phyloP scores from a whole-genome alignment of 1,140 invertebrate genomes.

The Drosophila kohkoa region DNA sequence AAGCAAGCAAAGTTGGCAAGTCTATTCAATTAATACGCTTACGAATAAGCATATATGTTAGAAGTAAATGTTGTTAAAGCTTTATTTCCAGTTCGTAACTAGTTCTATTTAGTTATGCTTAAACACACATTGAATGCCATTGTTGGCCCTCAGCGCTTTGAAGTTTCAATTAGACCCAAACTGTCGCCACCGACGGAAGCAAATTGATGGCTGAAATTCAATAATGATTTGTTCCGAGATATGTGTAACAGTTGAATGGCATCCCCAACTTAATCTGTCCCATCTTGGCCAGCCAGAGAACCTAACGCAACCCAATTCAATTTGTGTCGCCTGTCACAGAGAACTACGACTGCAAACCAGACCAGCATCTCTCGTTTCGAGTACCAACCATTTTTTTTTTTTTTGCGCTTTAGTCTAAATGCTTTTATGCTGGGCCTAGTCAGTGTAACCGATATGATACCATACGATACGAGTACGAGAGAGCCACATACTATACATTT shows the following conservation, averaged over 20 bases:
- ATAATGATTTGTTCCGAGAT: constrained; percentile 17
- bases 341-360: constrained; percentile 2
- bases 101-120: neutral
- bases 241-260: constrained; percentile 28
- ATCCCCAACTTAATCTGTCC: constrained; percentile 18
- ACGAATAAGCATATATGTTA: neutral
- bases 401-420: constrained; percentile 54
- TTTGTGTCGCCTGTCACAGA: constrained; percentile 6
- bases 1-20: no score
- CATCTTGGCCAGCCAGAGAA: constrained; percentile 10
- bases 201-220: constrained; percentile 12
- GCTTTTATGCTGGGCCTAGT: constrained; percentile 23
- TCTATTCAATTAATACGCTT: neutral
- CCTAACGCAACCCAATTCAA: constrained; percentile 14
- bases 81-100: neutral
- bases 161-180: constrained; percentile 13
- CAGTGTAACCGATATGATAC: constrained; percentile 64
- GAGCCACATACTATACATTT: constrained; percentile 57
- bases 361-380: constrained; percentile 1
- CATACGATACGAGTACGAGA: constrained; percentile 13
- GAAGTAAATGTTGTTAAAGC: neutral
- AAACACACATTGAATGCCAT: neutral
- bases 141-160: neutral
- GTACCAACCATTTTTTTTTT: constrained; percentile 28
- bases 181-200: constrained; percentile 7